These are phyloP conservation scores for Otolemur garnettii DNA, from an alignment of 2,113 vertebrate genomes.

Conservation along the genomic window DNA sequence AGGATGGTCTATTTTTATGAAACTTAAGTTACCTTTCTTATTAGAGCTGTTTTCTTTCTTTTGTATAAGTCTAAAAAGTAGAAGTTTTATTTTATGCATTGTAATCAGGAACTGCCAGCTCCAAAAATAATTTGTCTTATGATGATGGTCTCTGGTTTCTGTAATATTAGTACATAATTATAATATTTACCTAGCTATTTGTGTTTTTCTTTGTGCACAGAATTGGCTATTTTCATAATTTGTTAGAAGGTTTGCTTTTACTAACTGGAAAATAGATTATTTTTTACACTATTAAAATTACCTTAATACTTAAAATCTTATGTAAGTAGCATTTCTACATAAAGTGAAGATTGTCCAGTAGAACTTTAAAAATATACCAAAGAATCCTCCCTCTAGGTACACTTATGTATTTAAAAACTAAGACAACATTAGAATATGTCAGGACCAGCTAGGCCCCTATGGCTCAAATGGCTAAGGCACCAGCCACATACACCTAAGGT, in stretches of 20 bases:
- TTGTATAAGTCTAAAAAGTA: conserved; percentile 45
- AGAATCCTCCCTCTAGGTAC: not conserved
- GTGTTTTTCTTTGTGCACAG: conserved; percentile 44
- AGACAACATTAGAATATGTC: conserved; percentile 26
- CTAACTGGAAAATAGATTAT: conserved; percentile 36
- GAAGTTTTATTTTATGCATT: conserved; percentile 35
- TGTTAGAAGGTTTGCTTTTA: conserved; percentile 49
- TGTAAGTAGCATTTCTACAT: conserved; percentile 57
- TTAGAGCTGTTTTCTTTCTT: conserved; percentile 16
- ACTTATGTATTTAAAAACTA: not conserved
- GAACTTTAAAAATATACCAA: conserved; percentile 26
- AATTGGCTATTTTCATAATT: conserved; percentile 55
- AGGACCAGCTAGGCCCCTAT: not conserved
- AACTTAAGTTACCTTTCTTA: conserved; percentile 45
- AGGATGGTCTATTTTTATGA: conserved; percentile 29
- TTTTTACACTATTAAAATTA: conserved; percentile 74
- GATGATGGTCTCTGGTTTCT: conserved; percentile 54
- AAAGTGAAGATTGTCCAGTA: conserved; percentile 19
- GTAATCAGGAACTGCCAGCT: conserved; percentile 44
- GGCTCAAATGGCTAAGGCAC: too few species aligned
- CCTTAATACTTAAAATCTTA: conserved; percentile 54
- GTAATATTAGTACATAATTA: conserved; percentile 6
- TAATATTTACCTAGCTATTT: conserved; percentile 69
- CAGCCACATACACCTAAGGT: too few species aligned
- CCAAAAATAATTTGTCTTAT: conserved; percentile 49